A percentile compares a stretch with the other conserved stretches of the same genome.
These are phyloP conservation scores for Naja naja DNA, from an alignment of 2,113 vertebrate genomes.

Conservation along the genomic window DNA sequence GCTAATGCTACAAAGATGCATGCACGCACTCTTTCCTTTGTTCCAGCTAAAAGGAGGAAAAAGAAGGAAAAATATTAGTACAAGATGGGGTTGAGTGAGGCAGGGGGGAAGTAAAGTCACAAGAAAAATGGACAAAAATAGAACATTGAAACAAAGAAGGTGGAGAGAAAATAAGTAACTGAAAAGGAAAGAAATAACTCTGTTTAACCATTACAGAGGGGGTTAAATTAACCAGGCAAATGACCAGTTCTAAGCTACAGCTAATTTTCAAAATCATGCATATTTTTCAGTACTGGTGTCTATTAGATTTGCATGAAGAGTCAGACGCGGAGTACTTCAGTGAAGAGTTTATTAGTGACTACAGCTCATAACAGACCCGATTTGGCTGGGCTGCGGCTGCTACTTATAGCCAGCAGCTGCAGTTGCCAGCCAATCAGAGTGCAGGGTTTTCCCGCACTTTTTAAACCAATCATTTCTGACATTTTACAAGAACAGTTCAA, in stretches of 20 bases:
- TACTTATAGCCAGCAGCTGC: too few species aligned
- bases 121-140: background rate
- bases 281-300: background rate
- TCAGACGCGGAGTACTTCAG: too few species aligned
- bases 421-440: too few species aligned
- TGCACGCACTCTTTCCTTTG: background rate
- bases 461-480: too few species aligned
- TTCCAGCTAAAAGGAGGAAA: background rate
- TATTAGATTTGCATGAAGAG: too few species aligned
- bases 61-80: background rate
- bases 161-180: background rate
- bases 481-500: too few species aligned
- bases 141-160: background rate
- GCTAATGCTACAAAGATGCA: background rate
- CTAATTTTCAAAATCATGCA: background rate
- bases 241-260: background rate
- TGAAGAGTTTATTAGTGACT: too few species aligned
- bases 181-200: background rate
- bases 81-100: background rate
- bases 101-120: background rate
- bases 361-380: too few species aligned
- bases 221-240: background rate
- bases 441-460: too few species aligned
- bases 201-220: background rate
- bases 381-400: too few species aligned